These are phyloP conservation scores for Sturmia bella DNA, from an alignment of 2,888 invertebrate genomes.

Conservation along the genomic window DNA sequence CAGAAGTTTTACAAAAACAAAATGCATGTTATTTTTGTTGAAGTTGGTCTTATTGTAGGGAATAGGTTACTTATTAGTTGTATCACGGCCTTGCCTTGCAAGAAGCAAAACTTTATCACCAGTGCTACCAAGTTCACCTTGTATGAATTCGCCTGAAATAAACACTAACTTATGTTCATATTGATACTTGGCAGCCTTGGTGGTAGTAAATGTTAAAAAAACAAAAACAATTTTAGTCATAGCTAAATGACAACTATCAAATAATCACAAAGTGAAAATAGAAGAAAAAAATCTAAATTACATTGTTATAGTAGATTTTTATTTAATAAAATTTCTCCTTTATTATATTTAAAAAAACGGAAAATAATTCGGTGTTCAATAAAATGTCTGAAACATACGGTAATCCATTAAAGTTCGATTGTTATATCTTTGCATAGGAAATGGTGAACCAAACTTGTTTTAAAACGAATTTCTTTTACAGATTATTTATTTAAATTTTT, in stretches of 20 bases:
- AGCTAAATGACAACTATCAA: conserved; percentile 40
- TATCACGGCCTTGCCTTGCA: too few species aligned
- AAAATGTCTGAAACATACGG: conserved; percentile 81
- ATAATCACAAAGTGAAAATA: conserved; percentile 3
- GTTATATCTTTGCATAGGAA: background rate
- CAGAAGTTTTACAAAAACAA: too few species aligned
- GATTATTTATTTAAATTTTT: conserved; percentile 93
- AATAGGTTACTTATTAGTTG: too few species aligned
- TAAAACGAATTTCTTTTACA: conserved; percentile 80
- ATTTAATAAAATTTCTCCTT: background rate
- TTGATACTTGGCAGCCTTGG: background rate
- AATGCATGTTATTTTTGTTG: too few species aligned
- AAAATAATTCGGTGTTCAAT: background rate
- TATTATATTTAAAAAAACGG: background rate
- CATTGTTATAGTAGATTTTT: conserved; percentile 42
- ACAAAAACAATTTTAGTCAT: conserved; percentile 52
- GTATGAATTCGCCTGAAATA: too few species aligned
- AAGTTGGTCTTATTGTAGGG: too few species aligned
- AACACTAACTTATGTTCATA: too few species aligned
- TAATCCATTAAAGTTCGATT: conserved; percentile 67
- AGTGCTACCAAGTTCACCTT: too few species aligned
- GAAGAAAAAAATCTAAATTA: conserved; percentile 29
- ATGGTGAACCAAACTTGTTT: background rate
- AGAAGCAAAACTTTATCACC: too few species aligned
- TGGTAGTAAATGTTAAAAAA: conserved; percentile 27